Evolutionary conservation across 2,888 invertebrate genomes (phyloP).

Genomic region (Adela reaumurella): DNA sequence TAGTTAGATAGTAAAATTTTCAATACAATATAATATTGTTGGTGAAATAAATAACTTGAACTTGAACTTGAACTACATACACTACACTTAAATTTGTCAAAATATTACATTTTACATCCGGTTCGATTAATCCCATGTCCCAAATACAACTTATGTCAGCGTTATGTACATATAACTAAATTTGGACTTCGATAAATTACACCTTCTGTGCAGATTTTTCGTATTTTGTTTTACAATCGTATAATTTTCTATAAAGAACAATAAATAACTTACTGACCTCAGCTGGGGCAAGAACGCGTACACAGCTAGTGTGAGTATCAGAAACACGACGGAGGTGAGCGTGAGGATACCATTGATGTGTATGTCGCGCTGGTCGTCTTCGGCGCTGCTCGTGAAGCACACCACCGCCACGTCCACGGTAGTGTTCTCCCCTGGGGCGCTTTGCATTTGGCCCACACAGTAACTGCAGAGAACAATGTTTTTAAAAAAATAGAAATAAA

Average conservation of each 20-base stretch:
- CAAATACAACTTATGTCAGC: slow-evolving; percentile 6
- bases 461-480: slow-evolving; percentile 32
- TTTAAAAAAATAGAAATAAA: no score
- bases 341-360: slow-evolving; percentile 40
- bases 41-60: no score
- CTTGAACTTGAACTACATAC: no score
- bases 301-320: slow-evolving; percentile 55
- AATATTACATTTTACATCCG: no score
- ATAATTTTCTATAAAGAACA: no score
- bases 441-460: slow-evolving; percentile 31
- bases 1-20: no score
- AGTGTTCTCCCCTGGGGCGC: slow-evolving; percentile 16
- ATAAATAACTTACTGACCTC: slow-evolving; percentile 30
- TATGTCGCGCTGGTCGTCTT: slow-evolving; percentile 16
- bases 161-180: no score
- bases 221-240: no score
- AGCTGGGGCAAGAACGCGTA: slow-evolving; percentile 60
- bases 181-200: no score
- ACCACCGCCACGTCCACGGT: slow-evolving; percentile 31
- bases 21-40: no score
- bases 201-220: no score
- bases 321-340: slow-evolving; percentile 56
- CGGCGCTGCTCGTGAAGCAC: slow-evolving; percentile 66
- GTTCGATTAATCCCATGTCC: neutral
- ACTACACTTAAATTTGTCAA: no score